A percentile compares a stretch with the other conserved stretches of the same genome.
phyloP scores from a whole-genome alignment of 2,888 invertebrate species.

The Nemotelus nigrinus region DNA sequence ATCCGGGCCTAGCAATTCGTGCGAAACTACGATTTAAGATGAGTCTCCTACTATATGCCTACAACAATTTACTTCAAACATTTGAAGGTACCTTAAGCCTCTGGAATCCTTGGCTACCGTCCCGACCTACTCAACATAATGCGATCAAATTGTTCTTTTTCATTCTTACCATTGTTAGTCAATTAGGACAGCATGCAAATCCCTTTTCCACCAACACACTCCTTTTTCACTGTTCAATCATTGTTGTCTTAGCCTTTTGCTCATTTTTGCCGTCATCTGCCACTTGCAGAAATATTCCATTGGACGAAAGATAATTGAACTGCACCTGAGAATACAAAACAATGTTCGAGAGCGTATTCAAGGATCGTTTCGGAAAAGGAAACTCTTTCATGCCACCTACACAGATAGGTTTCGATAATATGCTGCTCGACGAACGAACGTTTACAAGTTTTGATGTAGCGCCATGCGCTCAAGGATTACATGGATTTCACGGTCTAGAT shows the following conservation, averaged over 20 bases:
- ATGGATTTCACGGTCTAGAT: constrained; percentile 51
- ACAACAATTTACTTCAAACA: no score
- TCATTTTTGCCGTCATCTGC: not conserved
- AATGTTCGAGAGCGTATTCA: constrained; percentile 2
- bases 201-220: constrained; percentile 30
- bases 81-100: no score
- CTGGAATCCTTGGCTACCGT: not conserved
- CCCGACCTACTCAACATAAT: not conserved
- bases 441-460: constrained; percentile 35
- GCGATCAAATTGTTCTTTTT: constrained; percentile 31
- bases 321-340: constrained; percentile 23
- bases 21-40: no score
- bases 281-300: constrained; percentile 3
- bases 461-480: constrained; percentile 51
- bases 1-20: no score
- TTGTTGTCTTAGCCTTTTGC: not conserved
- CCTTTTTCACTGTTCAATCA: not conserved
- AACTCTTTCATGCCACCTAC: constrained; percentile 39
- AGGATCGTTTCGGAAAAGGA: constrained; percentile 15
- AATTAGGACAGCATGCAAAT: constrained; percentile 48
- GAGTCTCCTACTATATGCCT: no score
- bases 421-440: not conserved
- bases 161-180: constrained; percentile 40
- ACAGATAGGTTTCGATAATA: not conserved
- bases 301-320: constrained; percentile 25